Base-by-base conservation (phyloP, 2,888 invertebrate genomes). In the Leucoma salicis region DNA sequence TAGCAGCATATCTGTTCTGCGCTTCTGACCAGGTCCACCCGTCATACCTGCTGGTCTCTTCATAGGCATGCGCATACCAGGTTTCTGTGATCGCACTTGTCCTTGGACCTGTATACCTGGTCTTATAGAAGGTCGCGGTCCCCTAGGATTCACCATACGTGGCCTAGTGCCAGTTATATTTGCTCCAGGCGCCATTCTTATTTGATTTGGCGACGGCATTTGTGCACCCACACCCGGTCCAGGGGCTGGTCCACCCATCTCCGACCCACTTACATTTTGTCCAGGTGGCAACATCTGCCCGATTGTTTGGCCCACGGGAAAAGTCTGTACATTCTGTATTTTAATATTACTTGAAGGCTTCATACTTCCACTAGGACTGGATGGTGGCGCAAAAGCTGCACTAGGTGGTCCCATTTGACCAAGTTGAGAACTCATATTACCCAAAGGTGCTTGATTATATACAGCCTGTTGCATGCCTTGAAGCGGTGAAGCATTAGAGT, bases 1-100 rank as follows among this genome's bases (percentile, higher is more conserved):
- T 2, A 94, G 78, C 14, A 94, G 67, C 65, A 94, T 91, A 57
- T 93, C 93, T 48, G 93, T 81, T 11, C 93, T 84, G 47, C 91
- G 89, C 59, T 91, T 90, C 42, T 74, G 76, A 0, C 57, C 70
- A 0, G 82, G 78, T 0, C 76, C 75, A 3, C 69, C 74, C 0
- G 24, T 13, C 44, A 39, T 40, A 2, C 36, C 39, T 10, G 25
- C 44, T 0, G 82, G 81, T 29, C 90, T 63, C 48, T 90, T 90
- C 57, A 87, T 63, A 1, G 86, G 82, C 82, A 87, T 87, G 6
- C 89, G 74, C 6, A 78, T 70, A 1, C 73, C 74, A 0, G 70
- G 71, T 40, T 78, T 80, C 7, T 61, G 67, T 1, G 80, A 82
- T 6, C 89, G 65, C 3, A 84, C 70, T 57, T 85, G 87, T 0